Evolutionary conservation across 2,888 invertebrate species (phyloP).

Genomic region (Apomyelois bistriatella): DNA sequence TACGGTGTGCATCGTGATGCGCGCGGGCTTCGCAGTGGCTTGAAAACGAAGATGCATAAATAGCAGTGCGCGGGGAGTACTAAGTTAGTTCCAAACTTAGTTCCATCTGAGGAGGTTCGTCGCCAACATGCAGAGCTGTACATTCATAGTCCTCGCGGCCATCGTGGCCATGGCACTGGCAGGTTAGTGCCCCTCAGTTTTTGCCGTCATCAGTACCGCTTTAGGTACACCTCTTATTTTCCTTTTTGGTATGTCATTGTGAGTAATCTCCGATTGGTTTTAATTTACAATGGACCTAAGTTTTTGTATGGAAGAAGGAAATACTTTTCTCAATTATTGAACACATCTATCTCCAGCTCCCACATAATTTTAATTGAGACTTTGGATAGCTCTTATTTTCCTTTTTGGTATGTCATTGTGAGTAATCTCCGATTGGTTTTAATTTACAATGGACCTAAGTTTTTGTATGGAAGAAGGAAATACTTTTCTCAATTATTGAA

Average conservation of each 20-base stretch:
- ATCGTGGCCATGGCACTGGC: slow-evolving; percentile 59
- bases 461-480: not conserved
- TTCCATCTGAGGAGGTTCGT: slow-evolving; percentile 42
- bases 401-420: slow-evolving; percentile 33
- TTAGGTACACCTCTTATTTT: slow-evolving; percentile 33
- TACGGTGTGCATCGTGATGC: slow-evolving; percentile 48
- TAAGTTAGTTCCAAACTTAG: slow-evolving; percentile 66
- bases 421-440: slow-evolving; percentile 41
- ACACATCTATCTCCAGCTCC: too few species aligned
- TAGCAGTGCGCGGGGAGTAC: slow-evolving; percentile 40
- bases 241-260: slow-evolving; percentile 37
- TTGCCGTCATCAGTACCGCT: slow-evolving; percentile 41
- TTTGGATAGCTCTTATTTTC: too few species aligned
- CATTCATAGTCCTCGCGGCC: slow-evolving; percentile 55
- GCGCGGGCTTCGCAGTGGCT: slow-evolving; percentile 42
- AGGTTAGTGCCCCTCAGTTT: slow-evolving; percentile 75
- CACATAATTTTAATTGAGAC: too few species aligned
- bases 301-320: not conserved
- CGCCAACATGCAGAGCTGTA: slow-evolving; percentile 53
- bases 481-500: not conserved
- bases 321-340: not conserved
- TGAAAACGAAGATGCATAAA: slow-evolving; percentile 47
- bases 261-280: slow-evolving; percentile 42
- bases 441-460: slow-evolving; percentile 12
- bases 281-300: slow-evolving; percentile 12